Percentiles rank a stretch among this genome's conserved stretches.
Conservation (phyloP, 2,797 vertebrate species). For the Zalophus californianus region DNA sequence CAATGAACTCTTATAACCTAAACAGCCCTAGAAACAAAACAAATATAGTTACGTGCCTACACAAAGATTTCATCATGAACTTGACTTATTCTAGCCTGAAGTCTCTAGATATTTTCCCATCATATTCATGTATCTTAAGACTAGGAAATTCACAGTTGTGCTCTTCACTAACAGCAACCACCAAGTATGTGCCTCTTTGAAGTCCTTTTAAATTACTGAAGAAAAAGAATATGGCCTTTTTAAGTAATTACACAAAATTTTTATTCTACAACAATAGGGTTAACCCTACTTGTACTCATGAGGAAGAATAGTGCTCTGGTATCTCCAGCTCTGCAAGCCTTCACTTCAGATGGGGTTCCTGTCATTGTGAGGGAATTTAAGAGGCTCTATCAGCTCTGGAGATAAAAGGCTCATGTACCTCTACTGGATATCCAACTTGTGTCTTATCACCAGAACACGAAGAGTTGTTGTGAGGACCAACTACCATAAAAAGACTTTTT, state of each 20-base stretch:
- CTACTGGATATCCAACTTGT: conserved; percentile 79
- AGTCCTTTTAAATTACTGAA: neutral
- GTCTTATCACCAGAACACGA: conserved; percentile 85
- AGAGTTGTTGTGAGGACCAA: conserved; percentile 82
- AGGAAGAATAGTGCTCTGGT: conserved; percentile 82
- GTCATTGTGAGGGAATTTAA: conserved; percentile 82
- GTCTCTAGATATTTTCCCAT: neutral
- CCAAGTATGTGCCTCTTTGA: neutral
- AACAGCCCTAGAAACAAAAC: conserved; percentile 74
- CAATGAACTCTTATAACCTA: conserved; percentile 78
- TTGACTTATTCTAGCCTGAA: neutral
- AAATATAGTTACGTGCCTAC: neutral
- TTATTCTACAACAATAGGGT: conserved; percentile 76
- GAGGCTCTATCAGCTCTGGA: conserved; percentile 74
- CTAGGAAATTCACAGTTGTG: neutral
- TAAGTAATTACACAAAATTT: conserved; percentile 14
- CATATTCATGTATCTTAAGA: neutral
- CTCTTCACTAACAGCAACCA: neutral
- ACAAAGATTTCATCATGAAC: neutral
- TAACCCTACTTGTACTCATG: conserved; percentile 79
- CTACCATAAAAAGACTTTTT: conserved; percentile 87
- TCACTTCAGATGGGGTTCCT: conserved; percentile 85
- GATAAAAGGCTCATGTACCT: conserved; percentile 79
- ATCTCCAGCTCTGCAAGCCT: conserved; percentile 83
- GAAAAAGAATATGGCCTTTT: neutral